phyloP scores from a whole-genome alignment of 1,140 invertebrate species.

The Lineus longissimus region DNA sequence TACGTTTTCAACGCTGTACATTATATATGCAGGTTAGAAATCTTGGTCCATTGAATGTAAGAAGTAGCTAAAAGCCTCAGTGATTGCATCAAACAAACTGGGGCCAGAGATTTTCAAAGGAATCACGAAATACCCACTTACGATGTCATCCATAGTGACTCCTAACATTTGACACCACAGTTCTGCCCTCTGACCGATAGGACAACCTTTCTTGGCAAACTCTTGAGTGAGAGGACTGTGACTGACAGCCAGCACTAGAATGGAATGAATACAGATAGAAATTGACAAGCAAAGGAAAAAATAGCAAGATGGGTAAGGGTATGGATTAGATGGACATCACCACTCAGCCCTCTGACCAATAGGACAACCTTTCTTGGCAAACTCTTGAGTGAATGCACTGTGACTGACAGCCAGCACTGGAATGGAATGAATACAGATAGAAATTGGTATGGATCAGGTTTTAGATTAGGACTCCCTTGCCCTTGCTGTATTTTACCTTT shows the following conservation, averaged over 20 bases:
- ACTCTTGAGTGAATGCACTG: constrained; percentile 62
- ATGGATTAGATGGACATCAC: constrained; percentile 60
- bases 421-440: constrained; percentile 8
- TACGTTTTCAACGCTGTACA: too few species aligned
- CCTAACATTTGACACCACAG: constrained; percentile 81
- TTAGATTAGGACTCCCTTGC: too few species aligned
- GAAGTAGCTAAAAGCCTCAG: too few species aligned
- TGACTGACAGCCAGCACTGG: constrained; percentile 48
- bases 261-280: background rate
- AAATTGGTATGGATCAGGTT: background rate
- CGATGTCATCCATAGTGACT: constrained; percentile 60
- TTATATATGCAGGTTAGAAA: too few species aligned
- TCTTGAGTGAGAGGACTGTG: constrained; percentile 59
- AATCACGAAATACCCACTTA: constrained; percentile 30
- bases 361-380: constrained; percentile 79
- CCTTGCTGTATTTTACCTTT: constrained; percentile 46
- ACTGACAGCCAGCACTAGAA: constrained; percentile 44
- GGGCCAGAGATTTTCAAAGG: background rate
- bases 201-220: constrained; percentile 80
- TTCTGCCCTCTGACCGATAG: constrained; percentile 68
- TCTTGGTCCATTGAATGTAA: too few species aligned
- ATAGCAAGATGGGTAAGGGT: background rate
- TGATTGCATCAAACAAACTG: too few species aligned
- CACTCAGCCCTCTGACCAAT: constrained; percentile 69
- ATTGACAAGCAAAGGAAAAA: constrained; percentile 3